These are phyloP conservation scores for Perca fluviatilis DNA, from an alignment of 2,113 vertebrate genomes.

Conservation along the genomic window DNA sequence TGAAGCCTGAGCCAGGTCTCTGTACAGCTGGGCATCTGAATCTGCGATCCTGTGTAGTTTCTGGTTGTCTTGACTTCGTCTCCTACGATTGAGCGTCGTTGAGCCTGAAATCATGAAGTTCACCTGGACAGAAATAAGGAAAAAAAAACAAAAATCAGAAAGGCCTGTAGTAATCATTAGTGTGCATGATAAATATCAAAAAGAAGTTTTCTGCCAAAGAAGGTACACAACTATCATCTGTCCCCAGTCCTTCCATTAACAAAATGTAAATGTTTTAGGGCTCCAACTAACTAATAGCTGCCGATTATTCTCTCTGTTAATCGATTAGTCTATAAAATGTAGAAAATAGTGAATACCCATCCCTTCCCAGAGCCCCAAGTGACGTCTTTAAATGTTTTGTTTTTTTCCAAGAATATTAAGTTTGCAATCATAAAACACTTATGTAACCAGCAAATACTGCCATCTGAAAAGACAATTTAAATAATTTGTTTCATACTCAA, in stretches of 20 bases:
- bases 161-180: not conserved
- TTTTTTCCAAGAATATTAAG: no score
- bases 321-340: not conserved
- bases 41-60: not conserved
- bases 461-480: no score
- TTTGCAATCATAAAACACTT: no score
- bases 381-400: no score
- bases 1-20: slow-evolving; percentile 72
- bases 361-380: not conserved
- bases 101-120: slow-evolving; percentile 74
- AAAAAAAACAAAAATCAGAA: not conserved
- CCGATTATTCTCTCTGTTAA: not conserved
- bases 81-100: slow-evolving; percentile 2
- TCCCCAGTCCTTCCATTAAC: not conserved
- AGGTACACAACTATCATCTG: not conserved
- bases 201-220: no score
- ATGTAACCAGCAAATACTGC: no score
- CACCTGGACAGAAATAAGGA: slow-evolving; percentile 58
- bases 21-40: slow-evolving; percentile 65
- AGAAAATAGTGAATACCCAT: no score
- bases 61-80: not conserved
- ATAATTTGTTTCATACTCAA: no score
- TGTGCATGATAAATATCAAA: not conserved
- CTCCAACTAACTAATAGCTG: not conserved
- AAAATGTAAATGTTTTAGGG: not conserved